These are phyloP conservation scores for Tromatobia lineatoria DNA, from an alignment of 2,888 invertebrate genomes.

Conservation along the genomic window DNA sequence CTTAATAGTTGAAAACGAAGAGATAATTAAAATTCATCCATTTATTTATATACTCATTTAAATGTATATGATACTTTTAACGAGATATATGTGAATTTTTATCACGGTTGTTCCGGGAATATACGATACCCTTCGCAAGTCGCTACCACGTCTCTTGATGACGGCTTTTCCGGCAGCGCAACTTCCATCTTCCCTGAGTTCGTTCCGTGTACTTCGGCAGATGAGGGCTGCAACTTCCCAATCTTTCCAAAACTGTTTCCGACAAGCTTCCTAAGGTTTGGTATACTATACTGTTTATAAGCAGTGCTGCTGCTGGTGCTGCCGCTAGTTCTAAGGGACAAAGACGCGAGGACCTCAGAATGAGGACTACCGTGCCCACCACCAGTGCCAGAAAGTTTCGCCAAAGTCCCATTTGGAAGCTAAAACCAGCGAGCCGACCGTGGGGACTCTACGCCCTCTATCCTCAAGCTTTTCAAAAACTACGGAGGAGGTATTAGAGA, in stretches of 20 bases:
- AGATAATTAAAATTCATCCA: too few relatives aligned
- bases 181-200: slow-evolving; percentile 49
- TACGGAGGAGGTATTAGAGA: slow-evolving; percentile 1
- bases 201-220: slow-evolving; percentile 30
- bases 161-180: too few relatives aligned
- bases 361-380: slow-evolving; percentile 14
- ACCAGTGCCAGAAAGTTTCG: slow-evolving; percentile 81
- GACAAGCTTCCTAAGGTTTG: slow-evolving; percentile 49
- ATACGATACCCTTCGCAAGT: too few relatives aligned
- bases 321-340: slow-evolving; percentile 39
- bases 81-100: too few relatives aligned
- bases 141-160: too few relatives aligned
- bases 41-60: too few relatives aligned
- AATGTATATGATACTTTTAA: too few relatives aligned
- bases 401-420: slow-evolving; percentile 81
- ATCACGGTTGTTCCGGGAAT: not conserved
- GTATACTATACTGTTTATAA: not conserved
- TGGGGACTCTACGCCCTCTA: slow-evolving; percentile 30
- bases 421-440: slow-evolving; percentile 68
- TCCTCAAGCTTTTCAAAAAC: slow-evolving; percentile 47
- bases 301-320: not conserved
- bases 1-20: too few relatives aligned
- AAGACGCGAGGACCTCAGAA: slow-evolving; percentile 42
- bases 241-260: slow-evolving; percentile 60
- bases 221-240: slow-evolving; percentile 60